phyloP scores from a whole-genome alignment of 1,140 invertebrate genomes.

The Achatina immaculata region DNA sequence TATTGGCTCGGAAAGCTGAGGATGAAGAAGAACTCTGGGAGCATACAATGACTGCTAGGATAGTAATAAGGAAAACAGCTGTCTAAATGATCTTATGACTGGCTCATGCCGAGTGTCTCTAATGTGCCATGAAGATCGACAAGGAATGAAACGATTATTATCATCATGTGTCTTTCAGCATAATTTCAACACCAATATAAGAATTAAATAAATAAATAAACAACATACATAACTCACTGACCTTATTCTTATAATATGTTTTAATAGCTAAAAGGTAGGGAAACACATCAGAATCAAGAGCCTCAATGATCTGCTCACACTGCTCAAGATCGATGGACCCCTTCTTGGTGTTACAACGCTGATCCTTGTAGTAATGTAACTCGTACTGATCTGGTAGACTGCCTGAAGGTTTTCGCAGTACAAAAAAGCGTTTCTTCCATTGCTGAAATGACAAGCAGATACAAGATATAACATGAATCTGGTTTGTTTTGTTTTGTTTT shows the following conservation, averaged over 20 bases:
- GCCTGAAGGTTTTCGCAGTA: conserved; percentile 84
- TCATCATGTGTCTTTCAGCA: no score
- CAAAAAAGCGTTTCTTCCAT: conserved; percentile 94
- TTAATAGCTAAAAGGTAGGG: conserved; percentile 63
- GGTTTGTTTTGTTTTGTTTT: no score
- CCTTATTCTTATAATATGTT: conserved; percentile 67
- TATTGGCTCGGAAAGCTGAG: no score
- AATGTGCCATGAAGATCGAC: no score
- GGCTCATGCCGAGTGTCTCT: no score
- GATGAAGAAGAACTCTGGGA: no score
- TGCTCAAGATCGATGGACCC: conserved; percentile 94
- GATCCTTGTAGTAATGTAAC: conserved; percentile 92
- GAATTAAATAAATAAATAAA: background rate
- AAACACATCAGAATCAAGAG: conserved; percentile 63
- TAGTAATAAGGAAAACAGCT: no score
- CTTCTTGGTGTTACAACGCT: conserved; percentile 86
- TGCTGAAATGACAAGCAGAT: conserved; percentile 77
- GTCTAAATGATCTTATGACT: no score
- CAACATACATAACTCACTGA: conserved; percentile 54
- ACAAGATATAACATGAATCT: no score
- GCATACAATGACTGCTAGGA: no score
- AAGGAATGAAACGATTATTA: no score
- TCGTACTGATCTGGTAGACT: conserved; percentile 93
- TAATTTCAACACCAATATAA: no score
- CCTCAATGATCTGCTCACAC: conserved; percentile 87